Conservation (phyloP, 23 tunicate species). For the Styela plicata region DNA sequence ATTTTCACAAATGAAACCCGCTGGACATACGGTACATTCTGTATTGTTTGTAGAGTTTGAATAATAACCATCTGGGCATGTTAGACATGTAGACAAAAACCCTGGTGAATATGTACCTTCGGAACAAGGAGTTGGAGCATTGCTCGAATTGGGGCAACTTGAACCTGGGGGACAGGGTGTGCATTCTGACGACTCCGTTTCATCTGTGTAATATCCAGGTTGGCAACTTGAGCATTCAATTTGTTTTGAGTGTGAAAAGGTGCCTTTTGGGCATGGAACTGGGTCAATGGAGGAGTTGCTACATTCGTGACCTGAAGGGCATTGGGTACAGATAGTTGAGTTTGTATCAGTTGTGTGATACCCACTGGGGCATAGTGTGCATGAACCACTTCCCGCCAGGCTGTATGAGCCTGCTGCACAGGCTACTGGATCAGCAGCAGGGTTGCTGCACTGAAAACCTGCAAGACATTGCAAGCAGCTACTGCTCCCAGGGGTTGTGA, state of each 20-base stretch:
- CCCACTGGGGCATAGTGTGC: slow-evolving; percentile 31
- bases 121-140: slow-evolving; percentile 31
- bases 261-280: slow-evolving; percentile 28
- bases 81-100: slow-evolving; percentile 29
- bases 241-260: neutral
- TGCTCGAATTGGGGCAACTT: slow-evolving; percentile 30
- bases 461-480: slow-evolving; percentile 54
- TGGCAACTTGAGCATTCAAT: slow-evolving; percentile 35
- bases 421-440: neutral
- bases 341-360: slow-evolving; percentile 25
- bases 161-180: slow-evolving; percentile 62
- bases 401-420: slow-evolving; percentile 40
- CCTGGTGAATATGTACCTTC: slow-evolving; percentile 53
- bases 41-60: neutral
- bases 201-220: slow-evolving; percentile 54
- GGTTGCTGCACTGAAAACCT: slow-evolving; percentile 52
- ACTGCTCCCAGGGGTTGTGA: slow-evolving; percentile 26
- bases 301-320: slow-evolving; percentile 57
- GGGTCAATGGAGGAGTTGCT: slow-evolving; percentile 29
- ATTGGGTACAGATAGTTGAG: slow-evolving; percentile 29
- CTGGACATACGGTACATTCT: slow-evolving; percentile 56
- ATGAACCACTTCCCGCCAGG: neutral
- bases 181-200: slow-evolving; percentile 28
- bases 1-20: slow-evolving; percentile 57
- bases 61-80: slow-evolving; percentile 16